These are phyloP conservation scores for Callithrix jacchus DNA, from an alignment of 2,113 vertebrate genomes.

Conservation along the genomic window DNA sequence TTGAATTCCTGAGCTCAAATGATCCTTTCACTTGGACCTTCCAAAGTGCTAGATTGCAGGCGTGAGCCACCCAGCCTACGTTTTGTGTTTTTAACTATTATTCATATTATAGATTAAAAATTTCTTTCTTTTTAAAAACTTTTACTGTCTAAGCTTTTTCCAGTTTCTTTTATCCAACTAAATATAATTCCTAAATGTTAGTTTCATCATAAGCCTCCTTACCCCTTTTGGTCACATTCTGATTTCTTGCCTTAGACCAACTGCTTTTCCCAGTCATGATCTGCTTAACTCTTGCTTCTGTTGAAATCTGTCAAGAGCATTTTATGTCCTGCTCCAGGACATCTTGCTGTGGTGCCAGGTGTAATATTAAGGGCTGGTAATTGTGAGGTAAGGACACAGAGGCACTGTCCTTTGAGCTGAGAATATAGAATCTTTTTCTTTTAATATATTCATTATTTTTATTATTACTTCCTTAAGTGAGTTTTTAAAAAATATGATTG, in stretches of 20 bases:
- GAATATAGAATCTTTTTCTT: background rate
- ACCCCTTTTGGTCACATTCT: background rate
- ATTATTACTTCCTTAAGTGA: background rate
- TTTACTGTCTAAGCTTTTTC: background rate
- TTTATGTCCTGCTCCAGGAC: background rate
- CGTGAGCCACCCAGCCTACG: no score
- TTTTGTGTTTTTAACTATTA: background rate
- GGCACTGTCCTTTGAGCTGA: background rate
- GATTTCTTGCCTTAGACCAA: background rate
- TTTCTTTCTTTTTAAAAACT: background rate
- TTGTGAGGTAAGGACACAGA: background rate
- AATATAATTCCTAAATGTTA: background rate
- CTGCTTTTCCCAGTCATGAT: background rate
- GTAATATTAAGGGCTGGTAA: background rate
- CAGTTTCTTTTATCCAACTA: background rate
- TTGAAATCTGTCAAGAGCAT: background rate
- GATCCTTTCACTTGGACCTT: no score
- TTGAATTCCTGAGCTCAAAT: no score
- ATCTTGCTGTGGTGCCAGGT: background rate
- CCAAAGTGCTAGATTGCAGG: no score
- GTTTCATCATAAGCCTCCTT: background rate
- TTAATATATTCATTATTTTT: background rate
- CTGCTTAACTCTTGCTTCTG: background rate
- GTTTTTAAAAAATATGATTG: background rate
- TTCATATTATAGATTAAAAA: background rate